Evolutionary conservation across 2,888 invertebrate genomes (phyloP).

Genomic region (Drosophila diplacantha): DNA sequence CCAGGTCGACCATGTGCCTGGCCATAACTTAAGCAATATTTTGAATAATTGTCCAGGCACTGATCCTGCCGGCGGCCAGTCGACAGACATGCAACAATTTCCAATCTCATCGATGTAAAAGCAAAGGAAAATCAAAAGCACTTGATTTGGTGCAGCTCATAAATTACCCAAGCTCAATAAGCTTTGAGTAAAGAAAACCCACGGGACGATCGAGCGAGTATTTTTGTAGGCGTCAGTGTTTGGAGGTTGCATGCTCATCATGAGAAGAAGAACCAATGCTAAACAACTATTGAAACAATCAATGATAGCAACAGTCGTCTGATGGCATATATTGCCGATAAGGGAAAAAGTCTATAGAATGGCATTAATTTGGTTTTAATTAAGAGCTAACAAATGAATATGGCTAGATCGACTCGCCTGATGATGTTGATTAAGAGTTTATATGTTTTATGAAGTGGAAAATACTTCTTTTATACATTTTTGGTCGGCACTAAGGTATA

Average conservation of each 20-base stretch:
- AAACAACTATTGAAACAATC: background rate
- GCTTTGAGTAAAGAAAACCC: conserved; percentile 8
- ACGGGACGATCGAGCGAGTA: conserved; percentile 5
- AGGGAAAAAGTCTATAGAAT: background rate
- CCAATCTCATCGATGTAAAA: conserved; percentile 50
- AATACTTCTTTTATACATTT: too few species aligned
- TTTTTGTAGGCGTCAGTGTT: conserved; percentile 24
- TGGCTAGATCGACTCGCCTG: background rate
- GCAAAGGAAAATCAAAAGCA: conserved; percentile 32
- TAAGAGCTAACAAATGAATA: background rate
- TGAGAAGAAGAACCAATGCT: conserved; percentile 24
- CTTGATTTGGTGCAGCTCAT: conserved; percentile 32
- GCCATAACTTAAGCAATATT: conserved; percentile 58
- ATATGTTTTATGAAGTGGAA: background rate
- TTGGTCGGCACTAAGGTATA: too few species aligned
- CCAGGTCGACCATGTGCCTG: conserved; percentile 35
- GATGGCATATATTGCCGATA: background rate
- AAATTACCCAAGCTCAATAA: conserved; percentile 51
- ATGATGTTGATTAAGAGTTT: too few species aligned
- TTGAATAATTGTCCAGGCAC: conserved; percentile 61
- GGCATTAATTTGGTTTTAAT: background rate
- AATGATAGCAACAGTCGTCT: background rate
- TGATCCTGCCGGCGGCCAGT: conserved; percentile 58
- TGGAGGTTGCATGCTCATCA: conserved; percentile 55
- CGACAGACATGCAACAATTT: conserved; percentile 58